Base-by-base conservation (phyloP, 2,888 invertebrate species). In the Amphipyra berbera region DNA sequence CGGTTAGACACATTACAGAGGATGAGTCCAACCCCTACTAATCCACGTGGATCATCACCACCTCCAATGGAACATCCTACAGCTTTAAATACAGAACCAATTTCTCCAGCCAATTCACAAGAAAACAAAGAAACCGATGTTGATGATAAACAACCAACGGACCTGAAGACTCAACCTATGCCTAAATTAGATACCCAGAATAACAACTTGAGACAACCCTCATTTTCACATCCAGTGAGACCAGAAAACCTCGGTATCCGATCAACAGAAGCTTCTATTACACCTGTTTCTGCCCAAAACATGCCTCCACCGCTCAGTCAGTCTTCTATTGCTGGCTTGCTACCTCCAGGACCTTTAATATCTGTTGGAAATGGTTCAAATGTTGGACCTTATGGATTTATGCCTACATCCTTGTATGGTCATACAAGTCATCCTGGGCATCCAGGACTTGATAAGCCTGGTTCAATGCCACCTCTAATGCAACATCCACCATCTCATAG, bases 301-400 rank as follows among this genome's bases (percentile, higher is more conserved):
- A 91, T 94, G 92, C 92, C 91, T 37, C 93, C 94, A 55, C 80
- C 92, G 38, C 91, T 95, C 7, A 95, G 93, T 41, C 96, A 96
- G 82, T 94, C 96, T 27, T 95, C 96, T 12, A 88, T 96, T 55
- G 92, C 95, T 44, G 95, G 95, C 30, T 85, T 96, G 42, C 88
- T 96, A 87, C 96, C 96, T 61, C 95, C 95, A 53, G 95, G 95
- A 42, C 95, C 96, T 76, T 84, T 96, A 69, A 95, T 96, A 77
- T 96, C 96, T 41, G 96, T 96, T 6, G 96, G 96, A 56, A 95
- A 95, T 81, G 92, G 93, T 56, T 86, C 95, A 50, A 95, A 95
- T 80, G 95, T 96, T 77, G 95, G 95, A 8, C 96, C 96, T 55
- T 97, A 96, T 84, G 95, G 96, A 12, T 96, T 96, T 75, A 95